Base-by-base conservation (phyloP, 2,113 vertebrate genomes). In the Chlamydotis undulata region DNA sequence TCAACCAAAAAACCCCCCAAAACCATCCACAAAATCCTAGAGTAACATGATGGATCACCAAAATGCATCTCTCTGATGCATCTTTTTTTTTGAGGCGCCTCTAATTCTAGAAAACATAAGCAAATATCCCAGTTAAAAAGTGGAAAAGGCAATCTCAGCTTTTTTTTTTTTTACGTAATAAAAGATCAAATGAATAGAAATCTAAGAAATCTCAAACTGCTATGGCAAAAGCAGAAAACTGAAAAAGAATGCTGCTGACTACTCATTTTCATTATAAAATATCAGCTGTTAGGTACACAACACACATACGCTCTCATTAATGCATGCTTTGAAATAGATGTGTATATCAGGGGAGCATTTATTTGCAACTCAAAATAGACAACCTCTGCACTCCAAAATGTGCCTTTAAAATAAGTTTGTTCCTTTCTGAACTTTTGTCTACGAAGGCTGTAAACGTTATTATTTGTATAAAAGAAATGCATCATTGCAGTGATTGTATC, bases 271-370 rank as follows among this genome's bases (percentile, higher is more conserved):
- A 57, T 89, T 71, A 37, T 21, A 84, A 90, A 90, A 28, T 64
- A 87, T 83, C 79, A 96, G 67, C 93, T 93, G 67, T 86, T 90
- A 67, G 47, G 59, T 63, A 94, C 71, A 73, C 53, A 77, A 6
- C 37, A 64, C 31, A 63, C 50, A 83, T 28, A 83, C 75, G 47
- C 43, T 63, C 74, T 90, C 63, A 96, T 85, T 87, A 94, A 90
- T 22, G 17, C n/a, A 76, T 50, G 19, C 41, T 94, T 89, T 87
- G 85, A 95, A 97, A 94, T 47, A 90, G 63, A 82, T 61, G 52
- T 26, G 19, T 69, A 49, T 52, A 89, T 85, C 70, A 91, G 35
- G 63, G 65, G 29, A 79, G 22, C 25, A 59, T 87, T 91, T 94
- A 75, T 79, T 91, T 94, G 49, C 61, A 87, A 94, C 67, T 71